Evolutionary conservation across 2,888 invertebrate species (phyloP).

Genomic region (Orthosia incerta): DNA sequence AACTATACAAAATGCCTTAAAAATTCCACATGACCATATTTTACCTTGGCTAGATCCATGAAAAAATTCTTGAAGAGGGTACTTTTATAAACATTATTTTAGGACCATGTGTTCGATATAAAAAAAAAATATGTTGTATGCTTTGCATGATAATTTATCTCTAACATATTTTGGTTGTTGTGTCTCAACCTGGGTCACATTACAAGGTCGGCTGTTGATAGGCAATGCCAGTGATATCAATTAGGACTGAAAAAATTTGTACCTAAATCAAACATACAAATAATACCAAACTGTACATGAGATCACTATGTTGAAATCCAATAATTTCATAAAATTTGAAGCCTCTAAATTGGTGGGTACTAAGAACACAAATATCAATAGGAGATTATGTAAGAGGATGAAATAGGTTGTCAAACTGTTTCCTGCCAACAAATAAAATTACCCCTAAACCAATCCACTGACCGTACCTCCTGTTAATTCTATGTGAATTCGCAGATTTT

Average conservation of each 20-base stretch:
- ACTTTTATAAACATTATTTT: not conserved
- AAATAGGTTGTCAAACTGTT: constrained; percentile 12
- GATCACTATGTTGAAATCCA: not conserved
- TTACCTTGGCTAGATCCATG: not conserved
- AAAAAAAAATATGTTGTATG: not conserved
- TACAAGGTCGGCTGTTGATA: constrained; percentile 29
- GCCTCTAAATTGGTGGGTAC: constrained; percentile 3
- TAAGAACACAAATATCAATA: constrained; percentile 22
- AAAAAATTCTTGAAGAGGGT: not conserved
- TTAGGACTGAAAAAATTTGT: not conserved
- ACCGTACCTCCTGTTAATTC: too few species aligned
- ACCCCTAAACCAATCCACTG: not conserved
- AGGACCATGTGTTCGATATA: too few species aligned
- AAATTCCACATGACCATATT: not conserved
- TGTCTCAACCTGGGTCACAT: constrained; percentile 8
- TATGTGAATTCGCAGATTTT: not conserved
- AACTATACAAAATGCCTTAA: not conserved
- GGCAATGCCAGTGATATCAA: constrained; percentile 8
- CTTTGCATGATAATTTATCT: not conserved
- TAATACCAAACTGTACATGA: not conserved
- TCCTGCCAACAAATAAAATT: not conserved
- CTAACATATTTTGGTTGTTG: not conserved
- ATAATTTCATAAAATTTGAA: not conserved
- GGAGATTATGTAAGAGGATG: constrained; percentile 39
- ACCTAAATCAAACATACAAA: not conserved